Base-by-base conservation (phyloP, 2,888 invertebrate species). In the Hipparchia sbordonii region DNA sequence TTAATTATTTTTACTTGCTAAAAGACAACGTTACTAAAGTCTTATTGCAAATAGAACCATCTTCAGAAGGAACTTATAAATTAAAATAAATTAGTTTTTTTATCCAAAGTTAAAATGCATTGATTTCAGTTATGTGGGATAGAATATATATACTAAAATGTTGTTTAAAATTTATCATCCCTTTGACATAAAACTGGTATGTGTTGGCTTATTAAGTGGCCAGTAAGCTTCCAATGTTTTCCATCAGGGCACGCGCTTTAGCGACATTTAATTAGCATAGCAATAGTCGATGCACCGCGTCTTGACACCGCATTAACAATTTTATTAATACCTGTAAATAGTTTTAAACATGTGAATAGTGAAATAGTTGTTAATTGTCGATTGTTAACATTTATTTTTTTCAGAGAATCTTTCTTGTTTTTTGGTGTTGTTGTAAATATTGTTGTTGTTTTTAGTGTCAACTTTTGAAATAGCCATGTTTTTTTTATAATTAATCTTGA, bases 161-260 rank as follows among this genome's bases (percentile, higher is more conserved):
- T 39, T 33, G 39, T 8, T 51, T 8, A 13, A 8, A 56, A 67
- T 57, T 23, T 59, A 9, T 48, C 48, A 51, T 51, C 23, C 39
- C 23, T 13, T 9, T 13, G 54, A 68, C 62, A 63, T 59, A 63
- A 59, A 67, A 62, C 23, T 59, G 70, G 62, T 63, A 10, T 54
- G n/a, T 65, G 33, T 56, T 65, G 67, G 56, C 66, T 67, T 62
- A 54, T 57, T 48, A 54, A 70, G n/a, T 73, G 68, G 72, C 70
- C 62, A 57, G 46, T 62, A 67, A 72, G 72, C 75, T 74, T 76
- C 61, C 60, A 70, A 74, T 74, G 75, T 74, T 72, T 78, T 78
- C 72, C 72, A 75, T 74, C 78, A 80, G 77, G 77, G 74, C 76
- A 76, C 76, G 72, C 80, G 80, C 81, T 80, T 79, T 69, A 77